phyloP scores from a whole-genome alignment of 1,140 invertebrate genomes.

The Marisa cornuarietis region DNA sequence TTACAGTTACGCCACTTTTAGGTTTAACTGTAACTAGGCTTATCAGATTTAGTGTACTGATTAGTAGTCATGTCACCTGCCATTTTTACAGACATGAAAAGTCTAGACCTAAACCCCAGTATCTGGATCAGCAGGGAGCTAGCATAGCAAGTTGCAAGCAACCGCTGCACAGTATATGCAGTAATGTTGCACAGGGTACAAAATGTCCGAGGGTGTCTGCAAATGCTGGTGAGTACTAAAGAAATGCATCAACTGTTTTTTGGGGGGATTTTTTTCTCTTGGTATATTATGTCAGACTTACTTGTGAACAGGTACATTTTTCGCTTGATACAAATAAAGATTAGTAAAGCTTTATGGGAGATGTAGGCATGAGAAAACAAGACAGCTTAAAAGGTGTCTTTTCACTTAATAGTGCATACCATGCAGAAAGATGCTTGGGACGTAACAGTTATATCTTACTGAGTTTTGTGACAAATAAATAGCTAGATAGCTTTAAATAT shows the following conservation, averaged over 20 bases:
- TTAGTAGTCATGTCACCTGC: not conserved
- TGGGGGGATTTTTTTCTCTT: too few species aligned
- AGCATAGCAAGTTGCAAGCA: constrained; percentile 83
- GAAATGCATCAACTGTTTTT: not conserved
- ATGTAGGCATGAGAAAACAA: too few species aligned
- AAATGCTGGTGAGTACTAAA: not conserved
- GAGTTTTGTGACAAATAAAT: too few species aligned
- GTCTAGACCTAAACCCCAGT: constrained; percentile 85
- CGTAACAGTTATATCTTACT: too few species aligned
- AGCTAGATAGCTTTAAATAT: not conserved
- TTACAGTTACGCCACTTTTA: too few species aligned
- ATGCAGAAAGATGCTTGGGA: too few species aligned
- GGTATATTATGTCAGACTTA: not conserved
- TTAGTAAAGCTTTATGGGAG: too few species aligned
- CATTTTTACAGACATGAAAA: constrained; percentile 75
- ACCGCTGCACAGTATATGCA: constrained; percentile 35
- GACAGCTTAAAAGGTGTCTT: too few species aligned
- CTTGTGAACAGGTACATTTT: not conserved
- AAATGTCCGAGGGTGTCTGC: not conserved
- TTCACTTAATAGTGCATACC: too few species aligned
- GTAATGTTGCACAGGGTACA: not conserved
- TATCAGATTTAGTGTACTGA: too few species aligned
- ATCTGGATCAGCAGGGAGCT: constrained; percentile 81
- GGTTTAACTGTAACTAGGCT: too few species aligned
- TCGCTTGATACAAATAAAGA: not conserved